Evolutionary conservation across 2,888 invertebrate species (phyloP), one percentile per base, ranked within the genome.

Genomic region (Dascillus cervinus): DNA sequence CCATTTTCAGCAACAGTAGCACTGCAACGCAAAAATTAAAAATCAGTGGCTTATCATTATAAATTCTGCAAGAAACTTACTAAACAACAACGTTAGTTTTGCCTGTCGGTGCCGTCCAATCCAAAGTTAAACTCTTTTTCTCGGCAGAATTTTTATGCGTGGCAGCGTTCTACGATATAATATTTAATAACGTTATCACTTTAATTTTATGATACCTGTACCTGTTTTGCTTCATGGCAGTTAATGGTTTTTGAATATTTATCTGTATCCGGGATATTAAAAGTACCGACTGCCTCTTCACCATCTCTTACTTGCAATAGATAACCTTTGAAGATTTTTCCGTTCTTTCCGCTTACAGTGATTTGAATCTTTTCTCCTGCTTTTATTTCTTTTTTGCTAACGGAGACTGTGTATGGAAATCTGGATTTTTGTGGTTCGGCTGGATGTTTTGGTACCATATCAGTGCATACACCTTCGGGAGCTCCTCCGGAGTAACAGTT

Each of bases 1-100:
- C 80, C 80, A 55, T 78, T 73, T 54, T 72, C 64, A 17, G 77
- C 83, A 32, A 82, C 72, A 19, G 83, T 82, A 9, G 72, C 78
- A 53, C 79, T 77, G 67, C n/a, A n/a, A n/a, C n/a, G n/a, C n/a
- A 50, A 75, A 71, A 41, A 45, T 28, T 20, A 13, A 9, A 10
- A 24, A 20, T 11, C 11, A 11, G n/a, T 24, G 6, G n/a, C n/a
- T n/a, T 13, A 13, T 24, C 11, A 23, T 21, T 22, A 26, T 34
- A 11, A 26, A 19, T 19, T 28, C 26, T 12, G 22, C 12, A 32
- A 38, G 8, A 26, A 39, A 62, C 62, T 65, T 67, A 77, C 79
- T 71, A 73, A 62, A 83, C 74, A 50, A 72, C 72, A 39, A 72
- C 70, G 40, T 72, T 79, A 52, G 71, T 74, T 47, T 75, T 66